Base-by-base conservation (phyloP, 2,797 vertebrate species). In the Paramormyrops hopkinsi region DNA sequence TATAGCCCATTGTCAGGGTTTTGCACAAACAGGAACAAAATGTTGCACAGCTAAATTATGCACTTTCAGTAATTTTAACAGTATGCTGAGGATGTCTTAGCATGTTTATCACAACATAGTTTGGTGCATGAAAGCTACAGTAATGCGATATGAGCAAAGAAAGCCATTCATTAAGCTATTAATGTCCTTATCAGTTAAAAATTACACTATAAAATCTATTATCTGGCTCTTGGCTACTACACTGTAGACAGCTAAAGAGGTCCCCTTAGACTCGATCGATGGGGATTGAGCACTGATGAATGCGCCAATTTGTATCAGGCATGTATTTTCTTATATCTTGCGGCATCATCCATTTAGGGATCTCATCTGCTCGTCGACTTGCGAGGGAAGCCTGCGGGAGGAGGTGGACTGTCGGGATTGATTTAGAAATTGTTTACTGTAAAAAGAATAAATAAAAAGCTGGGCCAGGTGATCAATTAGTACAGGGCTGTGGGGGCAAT, bases 241-340 rank as follows among this genome's bases (percentile, higher is more conserved):
- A 88, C 85, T 88, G 53, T 88, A 62, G 62, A 53, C 86, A 54
- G 90, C 82, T 19, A 65, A 90, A 54, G 89, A 90, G 88, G 91
- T 91, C 83, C 91, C 92, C 91, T 91, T 92, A 91, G 93, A 92
- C 92, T 91, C 91, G 92, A 92, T 94, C 92, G 92, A 93, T 93
- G 92, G 86, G 22, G 91, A 90, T 92, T 91, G 88, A 91, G 90
- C 73, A 37, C 93, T 93, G 93, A 94, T 94, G 91, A 93, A 94
- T 94, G 93, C 92, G 90, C 62, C 92, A 89, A 91, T 92, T 93
- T 92, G 90, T 92, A 92, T 91, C 90, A 92, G 89, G 91, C 91
- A 92, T 92, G 91, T 92, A 91, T 89, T 50, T 89, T 92, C 76
- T 90, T 91, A 91, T 91, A 91, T 91, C 89, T 90, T 85, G 48